Evolutionary conservation across 1,140 invertebrate genomes (phyloP), one percentile per base, ranked within the genome.

Genomic region (Caenorhabditis elegans): DNA sequence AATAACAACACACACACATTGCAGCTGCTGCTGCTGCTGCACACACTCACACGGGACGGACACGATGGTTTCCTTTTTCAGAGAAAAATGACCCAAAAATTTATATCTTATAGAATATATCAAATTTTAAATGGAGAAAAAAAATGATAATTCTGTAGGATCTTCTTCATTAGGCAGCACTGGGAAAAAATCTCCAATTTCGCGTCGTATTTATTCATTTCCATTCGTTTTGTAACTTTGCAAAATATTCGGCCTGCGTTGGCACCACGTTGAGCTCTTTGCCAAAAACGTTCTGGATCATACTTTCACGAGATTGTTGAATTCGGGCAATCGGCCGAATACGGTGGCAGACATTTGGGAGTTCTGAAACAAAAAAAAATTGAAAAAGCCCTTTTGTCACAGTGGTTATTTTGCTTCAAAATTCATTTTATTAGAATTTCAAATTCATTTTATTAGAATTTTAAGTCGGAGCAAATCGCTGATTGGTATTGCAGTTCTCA

Each of bases 221-320:
- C 60, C 60, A 70, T 22, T 70, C 60, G 3, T 39, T 70, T 39
- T 70, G 60, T 34, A 70, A 17, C 22, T 70, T 70, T 70, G 34
- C 60, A 43, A 70, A 70, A n/a, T 70, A 70, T n/a, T 70, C 60
- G 13, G 36, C 39, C 22, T 70, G 60, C 3, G 60, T 70, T 1
- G 60, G 60, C 6, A 70, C 34, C 0, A 70, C 34, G 26, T 70
- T 70, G 0, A 70, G 34, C 17, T 70, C 60, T 39, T 43, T 24
- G 28, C 60, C 60, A 22, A 70, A 70, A 39, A 70, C 60, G n/a
- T 70, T 70, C n/a, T 39, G 34, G n/a, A 70, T 70, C 60, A 70
- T 70, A 70, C 60, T 70, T 31, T 39, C 60, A 22, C 31, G 34
- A 43, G 60, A 70, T 22, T 70, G 60, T 11, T 70, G 31, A 22